Evolutionary conservation across 2,113 vertebrate genomes (phyloP).

Genomic region (Atrichornis clamosus): DNA sequence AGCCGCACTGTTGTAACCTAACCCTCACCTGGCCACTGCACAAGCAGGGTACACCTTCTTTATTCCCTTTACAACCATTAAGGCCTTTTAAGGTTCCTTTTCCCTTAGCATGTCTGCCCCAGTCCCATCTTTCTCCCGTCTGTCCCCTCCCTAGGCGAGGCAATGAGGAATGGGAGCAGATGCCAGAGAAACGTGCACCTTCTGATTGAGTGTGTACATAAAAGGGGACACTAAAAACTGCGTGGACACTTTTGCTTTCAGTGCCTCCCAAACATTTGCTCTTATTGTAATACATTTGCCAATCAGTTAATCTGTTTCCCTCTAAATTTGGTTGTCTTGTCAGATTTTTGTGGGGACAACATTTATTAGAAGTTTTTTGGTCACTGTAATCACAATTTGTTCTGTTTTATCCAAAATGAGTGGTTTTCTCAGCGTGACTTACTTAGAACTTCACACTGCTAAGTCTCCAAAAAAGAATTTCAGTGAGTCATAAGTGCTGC

Average conservation of each 20-base stretch:
- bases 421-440: background rate
- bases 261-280: background rate
- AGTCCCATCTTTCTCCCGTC: background rate
- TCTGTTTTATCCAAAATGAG: background rate
- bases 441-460: background rate
- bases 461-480: background rate
- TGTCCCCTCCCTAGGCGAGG: background rate
- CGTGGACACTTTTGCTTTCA: background rate
- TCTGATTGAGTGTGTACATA: background rate
- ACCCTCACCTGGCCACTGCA: background rate
- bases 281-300: background rate
- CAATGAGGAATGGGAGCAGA: background rate
- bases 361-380: background rate
- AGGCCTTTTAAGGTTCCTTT: background rate
- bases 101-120: background rate
- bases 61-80: background rate
- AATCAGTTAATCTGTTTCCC: background rate
- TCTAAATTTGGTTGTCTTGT: background rate
- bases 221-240: background rate
- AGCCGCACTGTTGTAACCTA: background rate
- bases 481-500: conserved; percentile 8
- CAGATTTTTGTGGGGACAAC: background rate
- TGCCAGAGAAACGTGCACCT: background rate
- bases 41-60: background rate
- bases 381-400: background rate